Evolutionary conservation across 1,140 invertebrate species (phyloP), one percentile per base, ranked within the genome.

Genomic region (Meloidogyne chitwoodi): DNA sequence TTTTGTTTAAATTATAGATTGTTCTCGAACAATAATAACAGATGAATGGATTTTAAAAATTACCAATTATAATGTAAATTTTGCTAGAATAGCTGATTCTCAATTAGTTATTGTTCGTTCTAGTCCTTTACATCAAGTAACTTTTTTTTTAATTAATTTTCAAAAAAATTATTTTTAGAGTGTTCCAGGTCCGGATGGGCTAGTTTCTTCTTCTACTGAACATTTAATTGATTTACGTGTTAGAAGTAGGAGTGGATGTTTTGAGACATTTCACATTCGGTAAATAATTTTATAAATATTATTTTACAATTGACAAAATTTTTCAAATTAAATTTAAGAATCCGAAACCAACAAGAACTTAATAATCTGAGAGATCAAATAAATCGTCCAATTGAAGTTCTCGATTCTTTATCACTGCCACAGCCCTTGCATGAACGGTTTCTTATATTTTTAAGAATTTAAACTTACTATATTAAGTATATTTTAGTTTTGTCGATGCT

Each of bases 211-310:
- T 10, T 65, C 44, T 26, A 61, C 62, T 24, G 68, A 75, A 0
- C 77, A 78, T 26, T 27, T 78, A 22, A 78, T 78, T 64, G 77
- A 78, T 38, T 27, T 78, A 19, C 67, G 75, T 34, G 68, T 78
- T 24, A 22, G 68, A 27, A 78, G 75, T 69, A 69, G 80, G 2
- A 70, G 66, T 38, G 68, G 68, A 2, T 24, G n/a, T n/a, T 78
- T 78, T 69, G 34, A 69, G 3, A 6, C 63, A 3, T 78, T 78
- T 44, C 22, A 24, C 16, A 78, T 78, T 64, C 41, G 77, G 77
- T 78, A 14, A 38, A 61, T 16, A 29, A 69, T n/a, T n/a, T 16
- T 0, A 2, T 27, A 27, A 19, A 22, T 22, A 0, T 6, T 66
- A 8, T 66, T 27, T 66, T 8, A 3, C 24, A 65, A 14, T 65